Percentiles rank a stretch among this genome's conserved stretches.
Conservation (phyloP, 2,113 vertebrate genomes). For the Chloropsis hardwickii region DNA sequence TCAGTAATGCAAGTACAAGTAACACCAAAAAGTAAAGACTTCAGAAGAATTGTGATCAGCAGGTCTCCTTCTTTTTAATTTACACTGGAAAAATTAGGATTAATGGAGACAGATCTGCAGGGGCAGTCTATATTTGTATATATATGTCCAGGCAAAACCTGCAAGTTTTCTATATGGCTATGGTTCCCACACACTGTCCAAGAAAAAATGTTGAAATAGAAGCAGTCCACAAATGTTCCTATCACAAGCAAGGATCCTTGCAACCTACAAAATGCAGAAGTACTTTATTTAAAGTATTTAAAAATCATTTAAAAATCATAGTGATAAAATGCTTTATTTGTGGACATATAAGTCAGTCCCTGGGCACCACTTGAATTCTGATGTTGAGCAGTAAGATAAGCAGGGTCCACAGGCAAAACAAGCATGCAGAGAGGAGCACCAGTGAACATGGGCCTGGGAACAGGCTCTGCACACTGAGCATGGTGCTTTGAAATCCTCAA, state of each 20-base stretch:
- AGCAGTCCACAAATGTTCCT: background rate
- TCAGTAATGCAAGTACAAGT: background rate
- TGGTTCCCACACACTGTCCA: background rate
- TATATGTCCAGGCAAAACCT: background rate
- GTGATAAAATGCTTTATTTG: background rate
- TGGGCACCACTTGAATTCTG: background rate
- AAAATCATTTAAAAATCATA: background rate
- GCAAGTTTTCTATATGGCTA: background rate
- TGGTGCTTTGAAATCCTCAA: background rate
- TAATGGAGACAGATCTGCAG: background rate
- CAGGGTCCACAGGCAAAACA: background rate
- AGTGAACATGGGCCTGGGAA: background rate
- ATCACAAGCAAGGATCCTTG: background rate
- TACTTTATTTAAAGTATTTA: too few species aligned
- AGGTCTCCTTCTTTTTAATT: background rate
- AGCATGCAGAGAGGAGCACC: background rate
- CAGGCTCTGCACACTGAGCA: background rate
- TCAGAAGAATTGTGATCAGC: background rate
- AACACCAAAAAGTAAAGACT: background rate
- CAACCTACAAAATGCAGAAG: background rate
- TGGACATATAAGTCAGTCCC: background rate
- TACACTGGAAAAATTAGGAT: background rate
- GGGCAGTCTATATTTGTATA: background rate
- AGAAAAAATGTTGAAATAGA: background rate
- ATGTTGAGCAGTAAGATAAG: background rate